Percentiles rank a stretch among this genome's conserved stretches.
Evolutionary conservation across 2,888 invertebrate genomes (phyloP).

Genomic region (Athalia circularis): DNA sequence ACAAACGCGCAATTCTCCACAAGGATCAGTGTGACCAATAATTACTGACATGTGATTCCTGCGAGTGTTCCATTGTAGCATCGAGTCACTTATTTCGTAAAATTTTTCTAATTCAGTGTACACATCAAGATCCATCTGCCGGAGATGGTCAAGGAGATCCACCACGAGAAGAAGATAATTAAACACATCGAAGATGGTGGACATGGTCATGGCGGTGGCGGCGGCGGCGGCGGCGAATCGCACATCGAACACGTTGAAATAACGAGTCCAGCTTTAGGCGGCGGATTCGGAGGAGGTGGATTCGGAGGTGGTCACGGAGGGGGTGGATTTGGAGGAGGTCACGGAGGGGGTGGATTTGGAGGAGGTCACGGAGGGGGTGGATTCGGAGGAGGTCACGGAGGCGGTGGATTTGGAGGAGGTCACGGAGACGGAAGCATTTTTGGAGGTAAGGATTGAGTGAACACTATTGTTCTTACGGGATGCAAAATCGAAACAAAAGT

Average conservation of each 20-base stretch:
- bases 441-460: too few relatives aligned
- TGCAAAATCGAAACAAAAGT: too few relatives aligned
- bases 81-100: slow-evolving; percentile 20
- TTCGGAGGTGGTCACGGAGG: slow-evolving; percentile 35
- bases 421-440: neutral
- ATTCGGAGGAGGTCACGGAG: slow-evolving; percentile 41
- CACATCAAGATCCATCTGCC: slow-evolving; percentile 67
- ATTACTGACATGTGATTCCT: too few relatives aligned
- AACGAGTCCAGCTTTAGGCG: slow-evolving; percentile 55
- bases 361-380: slow-evolving; percentile 51
- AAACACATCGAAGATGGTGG: slow-evolving; percentile 61
- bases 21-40: too few relatives aligned
- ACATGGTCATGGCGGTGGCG: slow-evolving; percentile 58
- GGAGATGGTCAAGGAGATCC: slow-evolving; percentile 53
- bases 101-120: slow-evolving; percentile 57
- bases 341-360: slow-evolving; percentile 50
- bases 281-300: slow-evolving; percentile 42
- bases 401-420: slow-evolving; percentile 22
- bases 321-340: slow-evolving; percentile 32
- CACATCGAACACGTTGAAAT: slow-evolving; percentile 57
- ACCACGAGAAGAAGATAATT: slow-evolving; percentile 62
- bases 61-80: neutral
- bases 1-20: too few relatives aligned
- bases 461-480: too few relatives aligned
- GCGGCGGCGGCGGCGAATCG: slow-evolving; percentile 50